Percentiles rank a stretch among this genome's conserved stretches.
phyloP scores from a whole-genome alignment of 2,113 vertebrate genomes.

The Myanophis thanlyinensis region DNA sequence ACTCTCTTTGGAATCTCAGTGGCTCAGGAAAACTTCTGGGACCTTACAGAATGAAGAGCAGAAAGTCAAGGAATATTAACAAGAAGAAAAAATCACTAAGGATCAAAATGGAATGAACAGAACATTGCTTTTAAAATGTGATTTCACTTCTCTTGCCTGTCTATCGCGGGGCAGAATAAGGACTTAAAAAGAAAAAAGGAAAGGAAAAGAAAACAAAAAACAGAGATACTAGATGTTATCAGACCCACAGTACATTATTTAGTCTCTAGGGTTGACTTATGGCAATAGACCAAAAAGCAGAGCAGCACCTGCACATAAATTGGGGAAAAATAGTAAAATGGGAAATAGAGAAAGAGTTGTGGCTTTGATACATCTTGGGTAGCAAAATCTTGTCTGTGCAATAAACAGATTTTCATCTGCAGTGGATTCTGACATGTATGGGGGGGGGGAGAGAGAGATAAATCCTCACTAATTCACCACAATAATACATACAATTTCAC shows the following conservation, averaged over 20 bases:
- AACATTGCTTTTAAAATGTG: slow-evolving; percentile 52
- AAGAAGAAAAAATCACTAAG: slow-evolving; percentile 33
- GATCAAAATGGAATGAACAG: slow-evolving; percentile 56
- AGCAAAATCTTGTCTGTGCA: slow-evolving; percentile 49
- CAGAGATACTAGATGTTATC: slow-evolving; percentile 82
- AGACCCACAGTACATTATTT: slow-evolving; percentile 77
- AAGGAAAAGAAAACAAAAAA: slow-evolving; percentile 32
- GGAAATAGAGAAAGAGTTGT: slow-evolving; percentile 31
- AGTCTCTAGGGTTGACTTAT: slow-evolving; percentile 77
- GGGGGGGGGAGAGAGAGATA: neutral
- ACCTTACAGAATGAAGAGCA: slow-evolving; percentile 7
- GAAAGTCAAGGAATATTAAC: slow-evolving; percentile 56
- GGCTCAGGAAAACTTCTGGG: too few relatives aligned
- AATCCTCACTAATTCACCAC: neutral
- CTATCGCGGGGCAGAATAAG: slow-evolving; percentile 73
- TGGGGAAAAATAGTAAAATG: slow-evolving; percentile 47
- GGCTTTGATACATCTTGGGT: slow-evolving; percentile 52
- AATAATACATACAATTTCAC: neutral
- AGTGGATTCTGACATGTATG: slow-evolving; percentile 42
- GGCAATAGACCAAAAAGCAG: slow-evolving; percentile 68
- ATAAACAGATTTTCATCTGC: slow-evolving; percentile 59
- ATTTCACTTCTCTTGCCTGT: slow-evolving; percentile 60
- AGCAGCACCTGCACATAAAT: slow-evolving; percentile 47
- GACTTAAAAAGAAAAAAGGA: neutral
- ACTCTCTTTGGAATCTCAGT: too few relatives aligned